These are phyloP conservation scores for Phrynocephalus versicolor DNA, from an alignment of 2,113 vertebrate species.

Conservation along the genomic window DNA sequence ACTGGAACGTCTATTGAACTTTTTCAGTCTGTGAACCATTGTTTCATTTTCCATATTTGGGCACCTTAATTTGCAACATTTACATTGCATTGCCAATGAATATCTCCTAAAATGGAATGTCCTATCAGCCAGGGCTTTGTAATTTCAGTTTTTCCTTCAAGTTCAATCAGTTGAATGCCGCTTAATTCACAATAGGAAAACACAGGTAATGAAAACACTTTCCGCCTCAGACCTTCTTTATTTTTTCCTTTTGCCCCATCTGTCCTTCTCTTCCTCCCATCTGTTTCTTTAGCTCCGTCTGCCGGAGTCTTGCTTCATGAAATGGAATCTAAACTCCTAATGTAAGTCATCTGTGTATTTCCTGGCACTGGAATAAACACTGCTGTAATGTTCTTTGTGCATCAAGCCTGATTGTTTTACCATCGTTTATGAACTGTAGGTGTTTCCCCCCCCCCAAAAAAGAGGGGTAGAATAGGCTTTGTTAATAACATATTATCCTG, in stretches of 20 bases:
- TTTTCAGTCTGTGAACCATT: no score
- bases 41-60: not conserved
- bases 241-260: conserved; percentile 22
- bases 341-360: conserved; percentile 59
- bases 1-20: no score
- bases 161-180: conserved; percentile 51
- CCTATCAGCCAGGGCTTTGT: conserved; percentile 25
- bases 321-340: conserved; percentile 64
- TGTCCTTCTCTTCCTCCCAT: conserved; percentile 62
- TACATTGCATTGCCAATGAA: not conserved
- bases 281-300: conserved; percentile 76
- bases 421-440: conserved; percentile 39
- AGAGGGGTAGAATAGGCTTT: conserved; percentile 1
- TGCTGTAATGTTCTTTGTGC: conserved; percentile 59
- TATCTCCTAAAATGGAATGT: not conserved
- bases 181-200: conserved; percentile 54
- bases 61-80: not conserved
- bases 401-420: conserved; percentile 66
- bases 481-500: conserved; percentile 52
- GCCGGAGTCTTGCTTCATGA: conserved; percentile 61
- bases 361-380: conserved; percentile 68
- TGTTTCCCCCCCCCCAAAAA: conserved; percentile 37
- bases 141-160: conserved; percentile 21
- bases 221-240: not conserved
- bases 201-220: conserved; percentile 26